Base-by-base conservation (phyloP, 1,140 invertebrate genomes). In the Idris sp. region DNA sequence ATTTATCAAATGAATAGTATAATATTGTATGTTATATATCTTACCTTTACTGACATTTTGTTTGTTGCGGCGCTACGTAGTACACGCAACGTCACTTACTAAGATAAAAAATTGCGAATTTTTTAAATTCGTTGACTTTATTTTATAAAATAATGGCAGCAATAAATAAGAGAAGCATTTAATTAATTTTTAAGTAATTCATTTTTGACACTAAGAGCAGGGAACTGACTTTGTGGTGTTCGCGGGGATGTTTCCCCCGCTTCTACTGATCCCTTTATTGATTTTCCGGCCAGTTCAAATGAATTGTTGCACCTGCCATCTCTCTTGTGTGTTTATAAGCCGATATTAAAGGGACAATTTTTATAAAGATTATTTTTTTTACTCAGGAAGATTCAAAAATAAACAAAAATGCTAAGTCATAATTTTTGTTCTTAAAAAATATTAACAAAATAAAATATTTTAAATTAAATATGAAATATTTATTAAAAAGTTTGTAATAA, bases 31-130 rank as follows among this genome's bases (percentile, higher is more conserved):
- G n/a, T n/a, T n/a, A n/a, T n/a, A n/a, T n/a, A n/a, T 36, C 44
- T 79, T 81, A 86, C 84, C 83, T 86, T 86, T 74, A 85, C 84
- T 84, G 84, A 84, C 84, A 86, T 86, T 59, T 83, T 83, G 79
- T 25, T 48, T 40, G 58, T 28, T 51, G 30, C 64, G 62, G 71
- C 65, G 58, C 74, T 64, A 56, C 72, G 62, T 54, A 82, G 75
- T 58, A 74, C 62, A 46, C 59, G 59, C 78, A 75, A 79, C 75
- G 61, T 41, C 44, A 46, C 43, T 43, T 62, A 14, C 7, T 18
- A 44, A 28, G 31, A 11, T 14, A 26, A 31, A 48, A 38, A 36
- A 48, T 13, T 10, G 18, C 40, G 30, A 22, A 10, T 15, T 44
- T 9, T 9, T 10, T 8, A 11, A 22, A 13, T 16, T 15, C 31